Evolutionary conservation across 2,797 vertebrate species (phyloP), one percentile per base, ranked within the genome.

Genomic region (Danio kyathit): DNA sequence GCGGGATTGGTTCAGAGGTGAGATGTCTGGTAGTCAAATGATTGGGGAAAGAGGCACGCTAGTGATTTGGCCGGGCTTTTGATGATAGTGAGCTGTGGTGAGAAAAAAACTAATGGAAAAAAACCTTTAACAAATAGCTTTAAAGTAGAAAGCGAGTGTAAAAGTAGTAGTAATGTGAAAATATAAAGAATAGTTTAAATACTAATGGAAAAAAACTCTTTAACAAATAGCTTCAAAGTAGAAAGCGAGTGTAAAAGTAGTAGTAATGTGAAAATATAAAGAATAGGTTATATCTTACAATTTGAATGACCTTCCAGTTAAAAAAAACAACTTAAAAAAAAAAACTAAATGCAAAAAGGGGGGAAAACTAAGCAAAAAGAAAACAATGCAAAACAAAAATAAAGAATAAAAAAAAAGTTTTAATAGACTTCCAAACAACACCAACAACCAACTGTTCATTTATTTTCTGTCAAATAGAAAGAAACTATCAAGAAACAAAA

Each of bases 21-120:
- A 65, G 54, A 49, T 1, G 12, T 79, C 76, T 79, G 44, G 54
- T 49, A 78, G 49, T 70, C 65, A 43, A 16, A 21, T 16, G 65
- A 70, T 61, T 70, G 40, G 11, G 43, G 14, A 48, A 38, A 51
- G 8, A 70, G 17, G 21, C 16, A 60, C 16, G 67, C 14, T 16
- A 69, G 21, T 7, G 52, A 70, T 16, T 0, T 21, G 59, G 54
- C 3, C 21, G 59, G 76, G 65, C 49, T 41, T 59, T 56, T n/a
- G 13, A 78, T 69, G 21, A 48, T 60, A 17, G 7, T 7, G 2
- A 40, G 43, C 40, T 46, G 40, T 17, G 52, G 14, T 46, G 9
- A 14, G 6, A 0, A n/a, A 49, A 40, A 40, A 40, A 70, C 0
- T 14, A 40, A 19, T 9, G 29, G 10, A 0, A 0, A 5, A 0